Base-by-base conservation (phyloP, 2,888 invertebrate species). In the Pristionchus japonicus region DNA sequence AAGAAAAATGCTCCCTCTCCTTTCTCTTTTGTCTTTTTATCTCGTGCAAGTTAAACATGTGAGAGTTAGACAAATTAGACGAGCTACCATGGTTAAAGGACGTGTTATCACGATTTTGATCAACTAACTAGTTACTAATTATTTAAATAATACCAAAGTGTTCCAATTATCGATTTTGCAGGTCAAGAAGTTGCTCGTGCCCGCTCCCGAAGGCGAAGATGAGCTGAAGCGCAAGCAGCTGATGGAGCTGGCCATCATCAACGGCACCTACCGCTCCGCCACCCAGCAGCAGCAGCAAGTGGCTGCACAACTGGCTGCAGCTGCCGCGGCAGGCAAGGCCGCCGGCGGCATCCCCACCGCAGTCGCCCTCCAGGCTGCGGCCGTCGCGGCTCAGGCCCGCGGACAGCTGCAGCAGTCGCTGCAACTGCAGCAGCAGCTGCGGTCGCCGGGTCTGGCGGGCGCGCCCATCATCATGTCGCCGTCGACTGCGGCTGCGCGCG, bases 131-230 rank as follows among this genome's bases (percentile, higher is more conserved):
- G n/a, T n/a, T n/a, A n/a, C n/a, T n/a, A n/a, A n/a, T n/a, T n/a
- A n/a, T n/a, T n/a, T n/a, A n/a, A n/a, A n/a, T n/a, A n/a, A n/a
- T 57, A 57, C 57, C 57, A n/a, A n/a, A n/a, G 57, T 57, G n/a
- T 57, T 57, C 7, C n/a, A 57, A 57, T 31, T 3, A 67, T 67
- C 31, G 34, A 34, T 34, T 43, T 57, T 85, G 17, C 43, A 85
- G 85, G 98, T 99, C 90, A 97, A 97, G 96, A 98, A 98, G 95
- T 96, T 99, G 94, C 96, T 99, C 93, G 96, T 99, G 95, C 99
- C 99, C 95, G 98, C 98, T 98, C 98, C 98, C 90, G 99, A 99
- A 95, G 99, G 99, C 91, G 99, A 99, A 96, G 99, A 99, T 96
- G 99, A 99, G 95, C 96, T 99, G 95, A 99, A 99, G 96, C 98